phyloP scores from a whole-genome alignment of 2,113 vertebrate genomes.

The Polypterus senegalus region DNA sequence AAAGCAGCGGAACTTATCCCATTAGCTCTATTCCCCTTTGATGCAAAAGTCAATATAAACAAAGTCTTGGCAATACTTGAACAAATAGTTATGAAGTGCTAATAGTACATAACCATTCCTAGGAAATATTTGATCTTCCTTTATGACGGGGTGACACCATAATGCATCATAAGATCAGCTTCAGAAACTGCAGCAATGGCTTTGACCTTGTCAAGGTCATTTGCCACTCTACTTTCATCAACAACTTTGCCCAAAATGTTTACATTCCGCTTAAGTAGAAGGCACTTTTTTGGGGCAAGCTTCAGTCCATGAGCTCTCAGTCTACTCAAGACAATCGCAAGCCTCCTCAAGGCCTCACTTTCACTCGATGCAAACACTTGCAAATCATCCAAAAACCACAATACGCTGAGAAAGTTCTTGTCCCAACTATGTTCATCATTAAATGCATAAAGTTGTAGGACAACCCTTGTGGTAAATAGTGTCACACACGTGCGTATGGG shows the following conservation, averaged over 20 bases:
- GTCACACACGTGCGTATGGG: too few species aligned
- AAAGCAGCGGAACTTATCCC: too few species aligned
- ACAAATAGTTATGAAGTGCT: too few species aligned
- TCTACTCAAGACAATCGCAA: conserved; percentile 12
- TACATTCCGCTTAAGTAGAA: neutral
- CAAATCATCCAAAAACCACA: conserved; percentile 16
- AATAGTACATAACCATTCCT: too few species aligned
- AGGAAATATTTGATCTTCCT: neutral
- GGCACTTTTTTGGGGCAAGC: neutral
- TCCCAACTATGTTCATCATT: neutral
- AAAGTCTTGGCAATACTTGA: too few species aligned
- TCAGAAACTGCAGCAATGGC: neutral
- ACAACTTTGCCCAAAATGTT: neutral
- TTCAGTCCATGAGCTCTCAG: conserved; percentile 11
- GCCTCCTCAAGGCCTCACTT: neutral
- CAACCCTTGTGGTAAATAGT: too few species aligned
- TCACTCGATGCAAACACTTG: conserved; percentile 13
- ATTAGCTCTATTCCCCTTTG: too few species aligned
- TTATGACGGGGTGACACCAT: neutral
- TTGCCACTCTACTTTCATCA: neutral
- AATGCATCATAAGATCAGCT: neutral
- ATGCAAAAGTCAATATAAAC: too few species aligned
- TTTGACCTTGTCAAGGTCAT: conserved; percentile 2
- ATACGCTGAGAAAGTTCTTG: conserved; percentile 12
- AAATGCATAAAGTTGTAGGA: conserved; percentile 2